Conservation (phyloP, 2,888 invertebrate genomes). For the Brassicogethes aeneus region DNA sequence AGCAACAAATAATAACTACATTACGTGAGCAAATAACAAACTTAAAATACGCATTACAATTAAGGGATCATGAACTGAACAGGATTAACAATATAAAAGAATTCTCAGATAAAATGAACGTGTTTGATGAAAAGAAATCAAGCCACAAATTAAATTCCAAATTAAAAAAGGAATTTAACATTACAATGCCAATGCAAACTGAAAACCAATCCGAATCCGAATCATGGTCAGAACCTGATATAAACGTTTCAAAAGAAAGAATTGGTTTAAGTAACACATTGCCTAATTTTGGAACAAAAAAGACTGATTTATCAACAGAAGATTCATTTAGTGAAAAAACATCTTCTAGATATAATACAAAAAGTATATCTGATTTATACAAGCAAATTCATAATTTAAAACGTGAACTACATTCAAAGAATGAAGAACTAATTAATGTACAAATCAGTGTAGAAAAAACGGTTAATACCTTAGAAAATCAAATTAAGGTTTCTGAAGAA, state of each 20-base stretch:
- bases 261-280: constrained; percentile 54
- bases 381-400: constrained; percentile 39
- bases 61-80: constrained; percentile 34
- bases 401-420: constrained; percentile 27
- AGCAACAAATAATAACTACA: constrained; percentile 27
- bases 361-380: constrained; percentile 29
- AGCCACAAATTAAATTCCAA: constrained; percentile 7
- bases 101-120: constrained; percentile 16
- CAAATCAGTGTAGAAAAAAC: constrained; percentile 5
- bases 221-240: constrained; percentile 81
- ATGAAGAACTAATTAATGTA: constrained; percentile 11
- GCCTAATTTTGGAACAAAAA: constrained; percentile 28
- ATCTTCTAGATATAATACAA: constrained; percentile 3
- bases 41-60: constrained; percentile 34
- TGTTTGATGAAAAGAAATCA: constrained; percentile 16
- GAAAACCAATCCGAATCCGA: constrained; percentile 61
- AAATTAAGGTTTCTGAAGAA: constrained; percentile 18
- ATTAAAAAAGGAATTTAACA: constrained; percentile 1
- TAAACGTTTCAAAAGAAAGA: constrained; percentile 69
- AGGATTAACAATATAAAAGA: constrained; percentile 14
- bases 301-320: constrained; percentile 25
- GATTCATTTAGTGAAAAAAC: constrained; percentile 12
- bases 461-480: constrained; percentile 28
- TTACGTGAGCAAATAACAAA: constrained; percentile 36
- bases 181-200: constrained; percentile 8